Base-by-base conservation (phyloP, 2,888 invertebrate genomes). In the Dryadula phaetusa region DNA sequence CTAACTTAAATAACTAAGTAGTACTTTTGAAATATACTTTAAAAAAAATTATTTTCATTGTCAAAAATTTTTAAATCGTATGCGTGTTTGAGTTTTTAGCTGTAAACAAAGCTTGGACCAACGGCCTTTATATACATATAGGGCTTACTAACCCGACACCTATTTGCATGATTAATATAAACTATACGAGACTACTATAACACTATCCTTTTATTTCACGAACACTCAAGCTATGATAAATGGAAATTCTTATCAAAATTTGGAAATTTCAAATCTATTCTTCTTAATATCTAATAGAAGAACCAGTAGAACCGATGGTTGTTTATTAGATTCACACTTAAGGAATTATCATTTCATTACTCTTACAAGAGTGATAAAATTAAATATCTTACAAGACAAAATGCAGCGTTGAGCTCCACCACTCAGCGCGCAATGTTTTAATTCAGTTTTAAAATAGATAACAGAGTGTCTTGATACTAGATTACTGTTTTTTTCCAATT, bases 81-180 rank as follows among this genome's bases (percentile, higher is more conserved):
- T 67, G 64, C 58, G 28, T 44, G 78, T 78, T 81, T 79, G 73
- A 75, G 77, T 79, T 79, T 80, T 76, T 76, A 81, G 83, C 82
- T 87, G 81, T 82, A 79, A 71, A 76, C 75, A 74, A 75, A 79
- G 89, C 90, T 90, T 92, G 92, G 92, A 92, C 92, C 92, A 92
- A 87, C 81, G 90, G 91, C 87, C 84, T 80, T 74, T 80, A 72
- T 73, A 75, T 66, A 66, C 53, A 61, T 46, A 34, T 53, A 70
- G 66, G 70, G 66, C 67, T 68, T 66, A 20, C 65, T 74, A 70
- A 70, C 68, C n/a, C 12, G 7, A 5, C 49, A n/a, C 10, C 18
- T 46, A 32, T 22, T 47, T 32, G 70, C 70, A 56, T 68, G 62
- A 47, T 44, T 49, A 44, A 76, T 72, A 67, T 73, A 47, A 40